Evolutionary conservation across 2,888 invertebrate species (phyloP).

Genomic region (Ochropleura plecta): DNA sequence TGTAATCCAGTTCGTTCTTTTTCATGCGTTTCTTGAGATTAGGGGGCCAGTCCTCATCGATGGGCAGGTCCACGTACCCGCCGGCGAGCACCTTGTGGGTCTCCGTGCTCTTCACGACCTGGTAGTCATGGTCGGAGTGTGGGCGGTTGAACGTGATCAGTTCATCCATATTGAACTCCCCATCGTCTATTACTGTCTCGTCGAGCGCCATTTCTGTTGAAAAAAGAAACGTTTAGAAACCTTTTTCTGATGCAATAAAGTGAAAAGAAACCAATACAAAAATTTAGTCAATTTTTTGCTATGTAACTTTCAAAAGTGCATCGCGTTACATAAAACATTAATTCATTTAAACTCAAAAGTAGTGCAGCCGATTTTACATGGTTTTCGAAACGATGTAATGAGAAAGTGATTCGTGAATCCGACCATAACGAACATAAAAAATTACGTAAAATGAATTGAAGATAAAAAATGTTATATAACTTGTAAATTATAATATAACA

Average conservation of each 20-base stretch:
- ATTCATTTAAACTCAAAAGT: conserved; percentile 44
- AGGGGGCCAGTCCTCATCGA: conserved; percentile 91
- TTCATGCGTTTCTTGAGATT: conserved; percentile 88
- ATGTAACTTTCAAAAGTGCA: conserved; percentile 48
- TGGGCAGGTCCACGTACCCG: conserved; percentile 90
- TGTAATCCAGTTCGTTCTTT: conserved; percentile 85
- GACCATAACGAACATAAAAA: conserved; percentile 58
- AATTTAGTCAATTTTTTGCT: conserved; percentile 16
- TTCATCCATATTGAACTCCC: conserved; percentile 91
- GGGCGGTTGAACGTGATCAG: conserved; percentile 90
- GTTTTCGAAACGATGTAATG: conserved; percentile 56
- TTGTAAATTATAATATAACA: conserved; percentile 24
- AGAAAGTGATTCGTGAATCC: conserved; percentile 62
- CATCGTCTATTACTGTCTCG: conserved; percentile 90
- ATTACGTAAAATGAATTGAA: conserved; percentile 54
- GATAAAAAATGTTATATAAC: conserved; percentile 45
- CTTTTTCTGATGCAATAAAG: neutral
- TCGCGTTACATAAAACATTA: conserved; percentile 51
- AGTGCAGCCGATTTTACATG: conserved; percentile 56
- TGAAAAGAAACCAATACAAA: conserved; percentile 22
- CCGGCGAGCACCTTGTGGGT: conserved; percentile 75
- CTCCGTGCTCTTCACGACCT: conserved; percentile 81
- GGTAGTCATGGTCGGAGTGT: conserved; percentile 88
- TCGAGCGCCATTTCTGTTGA: conserved; percentile 83
- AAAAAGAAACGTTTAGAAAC: conserved; percentile 37